Conservation (phyloP, 2,888 invertebrate species). For the Andrena bucephala region DNA sequence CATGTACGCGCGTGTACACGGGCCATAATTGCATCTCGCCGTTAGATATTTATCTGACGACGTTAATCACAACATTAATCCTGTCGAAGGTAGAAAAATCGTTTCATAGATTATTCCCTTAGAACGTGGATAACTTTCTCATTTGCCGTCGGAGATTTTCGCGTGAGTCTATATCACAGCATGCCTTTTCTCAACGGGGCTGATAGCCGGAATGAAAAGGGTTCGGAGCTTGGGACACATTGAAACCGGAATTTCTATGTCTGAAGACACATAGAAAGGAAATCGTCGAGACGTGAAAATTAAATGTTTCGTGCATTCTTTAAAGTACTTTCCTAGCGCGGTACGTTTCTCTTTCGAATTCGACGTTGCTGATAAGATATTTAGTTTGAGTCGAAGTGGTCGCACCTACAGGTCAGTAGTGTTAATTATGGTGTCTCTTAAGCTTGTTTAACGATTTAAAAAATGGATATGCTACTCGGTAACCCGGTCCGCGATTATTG, state of each 20-base stretch:
- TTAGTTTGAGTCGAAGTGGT: constrained; percentile 54
- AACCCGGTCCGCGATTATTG: constrained; percentile 75
- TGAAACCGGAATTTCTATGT: background rate
- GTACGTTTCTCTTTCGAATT: constrained; percentile 20
- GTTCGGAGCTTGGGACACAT: background rate
- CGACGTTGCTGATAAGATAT: constrained; percentile 34
- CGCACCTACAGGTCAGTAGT: constrained; percentile 55
- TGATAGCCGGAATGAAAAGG: constrained; percentile 10
- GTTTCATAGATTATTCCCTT: constrained; percentile 52
- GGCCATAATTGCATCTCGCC: background rate
- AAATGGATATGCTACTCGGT: constrained; percentile 78
- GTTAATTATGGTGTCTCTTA: constrained; percentile 52
- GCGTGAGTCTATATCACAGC: constrained; percentile 67
- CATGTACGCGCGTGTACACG: constrained; percentile 37
- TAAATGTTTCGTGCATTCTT: constrained; percentile 3
- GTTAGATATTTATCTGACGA: background rate
- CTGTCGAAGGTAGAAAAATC: constrained; percentile 66
- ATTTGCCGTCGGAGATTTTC: constrained; percentile 42
- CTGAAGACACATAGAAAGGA: constrained; percentile 16
- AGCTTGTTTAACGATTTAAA: constrained; percentile 65
- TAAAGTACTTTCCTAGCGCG: constrained; percentile 25
- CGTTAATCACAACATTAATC: constrained; percentile 23
- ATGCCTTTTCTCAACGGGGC: constrained; percentile 67
- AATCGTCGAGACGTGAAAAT: constrained; percentile 9
- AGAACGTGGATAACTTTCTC: constrained; percentile 47